Base-by-base conservation (phyloP, 2,888 invertebrate species). In the Latrodectus hesperus region DNA sequence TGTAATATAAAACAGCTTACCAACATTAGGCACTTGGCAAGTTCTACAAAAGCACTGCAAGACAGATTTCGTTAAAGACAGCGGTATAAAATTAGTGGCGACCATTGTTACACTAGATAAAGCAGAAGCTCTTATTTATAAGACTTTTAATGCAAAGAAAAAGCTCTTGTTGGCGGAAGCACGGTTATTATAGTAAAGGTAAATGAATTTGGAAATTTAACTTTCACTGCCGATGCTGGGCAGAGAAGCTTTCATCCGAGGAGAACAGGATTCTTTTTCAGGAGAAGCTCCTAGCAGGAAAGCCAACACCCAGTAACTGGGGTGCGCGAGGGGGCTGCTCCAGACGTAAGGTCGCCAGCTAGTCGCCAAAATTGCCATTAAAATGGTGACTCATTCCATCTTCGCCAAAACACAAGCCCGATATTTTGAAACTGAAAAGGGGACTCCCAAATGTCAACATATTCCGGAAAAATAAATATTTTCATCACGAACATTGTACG, bases 291-390 rank as follows among this genome's bases (percentile, higher is more conserved):
- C 78, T 78, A 64, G 87, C 87, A 67, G 87, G 38, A 76, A 88
- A 88, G 87, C 87, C 87, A 88, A 88, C 87, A 88, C 87, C 87
- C 87, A 88, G 87, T 78, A 53, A 88, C 78, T 83, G 77, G 51
- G 85, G 70, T 74, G 67, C 67, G 74, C 17, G 82, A 52, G 38
- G 75, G 51, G 49, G 55, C 14, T 71, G 60, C 76, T 65, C 74
- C 85, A 75, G 77, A 67, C 64, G 52, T n/a, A 49, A 64, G 76
- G 64, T 78, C 82, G 87, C 82, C 87, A 83, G 73, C 26, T 68
- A 49, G 86, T 87, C 86, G 86, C 86, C 86, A 87, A 86, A 80
- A 75, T 22, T 81, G 67, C 75, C 67, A 68, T 75, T 81, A 64
- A 17, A 60, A 53, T 10, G 55, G 51, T 87, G 86, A 87, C 76